A percentile compares a stretch with the other conserved stretches of the same genome.
phyloP scores from a whole-genome alignment of 2,797 vertebrate species.

The Gymnoscopelus microlampas region DNA sequence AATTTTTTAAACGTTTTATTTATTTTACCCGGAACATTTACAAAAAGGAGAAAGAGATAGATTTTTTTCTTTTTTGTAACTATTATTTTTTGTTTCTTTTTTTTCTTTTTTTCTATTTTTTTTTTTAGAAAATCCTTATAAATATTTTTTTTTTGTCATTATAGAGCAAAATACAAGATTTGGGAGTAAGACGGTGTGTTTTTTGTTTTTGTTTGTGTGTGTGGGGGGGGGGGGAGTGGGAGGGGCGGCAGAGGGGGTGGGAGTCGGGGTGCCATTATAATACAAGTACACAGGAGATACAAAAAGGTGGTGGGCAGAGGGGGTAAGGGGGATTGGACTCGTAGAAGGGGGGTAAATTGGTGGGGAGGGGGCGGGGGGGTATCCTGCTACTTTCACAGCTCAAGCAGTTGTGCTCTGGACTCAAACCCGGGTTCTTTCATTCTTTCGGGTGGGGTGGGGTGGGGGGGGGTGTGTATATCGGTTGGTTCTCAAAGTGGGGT shows the following conservation, averaged over 20 bases:
- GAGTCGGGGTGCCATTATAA: no score
- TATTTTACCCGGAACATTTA: conserved; percentile 82
- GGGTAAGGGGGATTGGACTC: no score
- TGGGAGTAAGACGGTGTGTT: conserved; percentile 68
- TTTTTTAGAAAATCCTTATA: conserved; percentile 82
- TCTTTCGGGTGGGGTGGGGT: neutral
- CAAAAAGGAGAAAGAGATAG: conserved; percentile 83
- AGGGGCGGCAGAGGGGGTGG: neutral
- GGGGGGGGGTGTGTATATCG: neutral
- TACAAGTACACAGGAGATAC: no score
- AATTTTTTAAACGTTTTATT: conserved; percentile 73
- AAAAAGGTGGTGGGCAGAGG: no score
- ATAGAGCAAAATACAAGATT: conserved; percentile 87
- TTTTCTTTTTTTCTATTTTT: neutral
- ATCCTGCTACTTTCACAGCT: conserved; percentile 72
- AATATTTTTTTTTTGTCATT: conserved; percentile 83
- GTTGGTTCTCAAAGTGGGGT: no score
- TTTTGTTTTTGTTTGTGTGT: conserved; percentile 31
- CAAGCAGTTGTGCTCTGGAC: conserved; percentile 71
- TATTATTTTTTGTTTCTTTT: no score
- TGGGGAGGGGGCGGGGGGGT: conserved; percentile 39
- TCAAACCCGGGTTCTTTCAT: conserved; percentile 63
- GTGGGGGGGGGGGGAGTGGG: conserved; percentile 18
- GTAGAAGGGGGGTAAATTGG: no score
- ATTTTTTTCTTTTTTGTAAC: conserved; percentile 31